Conservation (phyloP, 2,113 vertebrate genomes). For the Osmerus eperlanus region DNA sequence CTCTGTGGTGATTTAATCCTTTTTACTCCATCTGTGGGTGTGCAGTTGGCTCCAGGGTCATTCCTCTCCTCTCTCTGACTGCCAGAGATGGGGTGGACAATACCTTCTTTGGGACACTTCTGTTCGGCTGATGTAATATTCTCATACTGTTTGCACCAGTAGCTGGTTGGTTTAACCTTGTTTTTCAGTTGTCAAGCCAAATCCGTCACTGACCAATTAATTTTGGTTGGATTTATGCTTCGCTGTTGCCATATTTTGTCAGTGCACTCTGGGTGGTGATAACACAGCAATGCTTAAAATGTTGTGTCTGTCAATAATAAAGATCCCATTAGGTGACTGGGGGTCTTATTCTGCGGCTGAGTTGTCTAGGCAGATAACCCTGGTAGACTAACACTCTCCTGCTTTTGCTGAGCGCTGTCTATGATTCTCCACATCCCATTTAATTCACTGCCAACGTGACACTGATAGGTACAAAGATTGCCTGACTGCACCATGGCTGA, state of each 20-base stretch:
- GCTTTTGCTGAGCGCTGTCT: background rate
- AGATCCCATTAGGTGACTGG: no score
- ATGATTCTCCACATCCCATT: slow-evolving; percentile 14
- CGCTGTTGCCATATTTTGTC: slow-evolving; percentile 34
- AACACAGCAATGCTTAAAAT: background rate
- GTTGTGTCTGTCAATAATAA: background rate
- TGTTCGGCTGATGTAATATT: slow-evolving; percentile 13
- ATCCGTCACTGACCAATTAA: slow-evolving; percentile 59
- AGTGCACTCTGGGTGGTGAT: background rate
- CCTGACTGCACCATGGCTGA: background rate
- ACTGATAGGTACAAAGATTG: slow-evolving; percentile 4
- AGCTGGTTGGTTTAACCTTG: slow-evolving; percentile 11
- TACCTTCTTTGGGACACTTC: slow-evolving; percentile 3
- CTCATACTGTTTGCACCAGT: background rate
- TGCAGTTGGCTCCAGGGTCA: background rate
- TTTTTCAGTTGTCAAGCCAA: slow-evolving; percentile 34
- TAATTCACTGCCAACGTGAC: slow-evolving; percentile 12
- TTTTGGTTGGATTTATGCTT: slow-evolving; percentile 35
- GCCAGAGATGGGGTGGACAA: slow-evolving; percentile 10
- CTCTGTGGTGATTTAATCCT: slow-evolving; percentile 22
- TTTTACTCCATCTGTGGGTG: background rate
- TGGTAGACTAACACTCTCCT: background rate
- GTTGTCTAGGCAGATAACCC: background rate
- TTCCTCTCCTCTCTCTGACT: background rate
- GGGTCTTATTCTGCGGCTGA: no score